Base-by-base conservation (phyloP, 2,797 vertebrate species). In the Trachops cirrhosus region DNA sequence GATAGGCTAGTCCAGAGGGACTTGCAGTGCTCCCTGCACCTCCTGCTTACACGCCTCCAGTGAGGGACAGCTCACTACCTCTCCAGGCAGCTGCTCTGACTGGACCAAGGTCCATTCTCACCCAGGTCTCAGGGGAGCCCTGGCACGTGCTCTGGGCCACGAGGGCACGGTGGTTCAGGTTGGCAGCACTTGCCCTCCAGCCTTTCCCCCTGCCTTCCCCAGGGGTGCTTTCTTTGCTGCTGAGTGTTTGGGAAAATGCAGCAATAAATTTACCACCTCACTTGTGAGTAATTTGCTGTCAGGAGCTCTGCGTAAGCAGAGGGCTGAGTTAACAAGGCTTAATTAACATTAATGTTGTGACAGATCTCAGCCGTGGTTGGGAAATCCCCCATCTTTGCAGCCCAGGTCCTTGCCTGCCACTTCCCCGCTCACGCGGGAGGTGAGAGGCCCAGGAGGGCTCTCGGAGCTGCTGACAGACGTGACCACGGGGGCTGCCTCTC, bases 291-390 rank as follows among this genome's bases (percentile, higher is more conserved):
- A 89, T 98, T 90, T 78, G 82, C 97, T 97, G 97, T 97, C 97
- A 94, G 97, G 94, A 98, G 91, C 96, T 75, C 29, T 26, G 57
- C 15, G 5, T 97, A 86, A 98, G 96, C 90, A 96, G 96, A 96
- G 93, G 96, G 94, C 96, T 98, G 93, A 96, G 97, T 96, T 95
- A 97, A 70, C 80, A 86, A 96, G 91, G 85, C 95, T 96, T 97
- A 97, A 98, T 94, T 98, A 97, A 96, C 83, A 84, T 93, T 97
- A 96, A 94, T 97, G 92, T 94, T 97, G 86, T 91, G 86, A 96
- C 94, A 92, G 21, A 21, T 70, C 87, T 80, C 92, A 96, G 85
- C 92, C 5, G 18, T 68, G 96, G 59, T 0, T 0, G 21, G 34
- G 46, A 86, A 94, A 22, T 41, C 89, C 84, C 95, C 83, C 67